Percentiles rank a stretch among this genome's conserved stretches.
Conservation (phyloP, 37 sponge, comb jelly and placozoan species). For the Chondrosia reniformis region DNA sequence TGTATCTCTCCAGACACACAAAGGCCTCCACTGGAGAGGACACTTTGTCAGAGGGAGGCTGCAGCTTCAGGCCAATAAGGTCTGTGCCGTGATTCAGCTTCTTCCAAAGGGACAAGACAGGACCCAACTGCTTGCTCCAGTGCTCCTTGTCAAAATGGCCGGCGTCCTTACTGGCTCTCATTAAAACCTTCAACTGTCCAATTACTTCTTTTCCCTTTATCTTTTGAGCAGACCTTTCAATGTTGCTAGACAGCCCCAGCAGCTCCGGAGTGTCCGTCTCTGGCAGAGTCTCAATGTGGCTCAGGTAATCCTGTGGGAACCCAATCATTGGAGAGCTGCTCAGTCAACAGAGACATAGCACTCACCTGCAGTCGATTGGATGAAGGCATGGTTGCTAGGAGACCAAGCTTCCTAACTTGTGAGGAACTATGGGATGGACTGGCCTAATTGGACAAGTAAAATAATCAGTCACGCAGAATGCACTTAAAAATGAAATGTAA, state of each 20-base stretch:
- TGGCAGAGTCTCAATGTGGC: constrained; percentile 73
- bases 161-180: constrained; percentile 46
- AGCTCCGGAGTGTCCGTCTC: constrained; percentile 75
- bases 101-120: constrained; percentile 90
- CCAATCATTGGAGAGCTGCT: not conserved
- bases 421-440: not conserved
- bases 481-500: not conserved
- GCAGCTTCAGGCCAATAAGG: constrained; percentile 50
- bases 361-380: constrained; percentile 11
- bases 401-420: constrained; percentile 5
- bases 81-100: constrained; percentile 92
- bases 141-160: constrained; percentile 79
- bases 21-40: constrained; percentile 75
- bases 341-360: not conserved
- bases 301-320: constrained; percentile 64
- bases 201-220: constrained; percentile 69
- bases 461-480: not conserved
- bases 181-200: constrained; percentile 75
- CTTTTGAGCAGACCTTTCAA: constrained; percentile 75
- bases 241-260: constrained; percentile 91
- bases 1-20: constrained; percentile 67
- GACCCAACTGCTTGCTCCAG: constrained; percentile 75
- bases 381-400: not conserved
- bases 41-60: constrained; percentile 40
- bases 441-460: not conserved